Base-by-base conservation (phyloP, 2,888 invertebrate species). In the Andrena chrysosceles region DNA sequence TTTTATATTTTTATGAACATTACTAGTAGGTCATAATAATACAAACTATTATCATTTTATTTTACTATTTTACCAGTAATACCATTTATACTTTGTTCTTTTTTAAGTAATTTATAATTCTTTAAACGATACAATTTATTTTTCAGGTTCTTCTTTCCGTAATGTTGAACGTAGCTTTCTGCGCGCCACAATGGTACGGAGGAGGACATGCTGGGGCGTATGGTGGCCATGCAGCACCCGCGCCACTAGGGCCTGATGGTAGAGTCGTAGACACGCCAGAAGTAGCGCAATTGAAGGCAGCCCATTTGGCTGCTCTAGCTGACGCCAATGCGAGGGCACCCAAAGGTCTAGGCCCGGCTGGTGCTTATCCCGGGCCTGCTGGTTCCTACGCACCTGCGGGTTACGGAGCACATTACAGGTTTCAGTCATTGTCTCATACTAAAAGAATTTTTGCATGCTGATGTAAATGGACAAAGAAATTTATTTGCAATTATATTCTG, bases 181-280 rank as follows among this genome's bases (percentile, higher is more conserved):
- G 88, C 4, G 87, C 89, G 56, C 93, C 93, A 0, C 92, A 93
- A 64, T 93, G 91, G 91, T 93, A 93, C 64, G 90, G 91, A 0
- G 92, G 85, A 48, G 90, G 83, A 6, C 84, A 79, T 26, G 86
- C 87, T 31, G 90, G 82, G 0, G 89, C 72, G 16, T 89, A 90
- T 59, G 88, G 84, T 4, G 85, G 85, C 0, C 89, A 89, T 31
- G 88, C 85, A 2, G 86, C 87, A 3, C 90, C 90, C 16, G 93
- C 93, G 0, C 93, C 93, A 0, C 74, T 93, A 2, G 93, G 93
- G 2, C 91, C 93, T 1, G 93, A 92, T 31, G 93, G 93, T 52
- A 90, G 93, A 42, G 93, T 93, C 2, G 90, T 92, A 5, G 94
- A 94, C 76, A 93, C 93, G 5, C 93, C 94, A 60, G 94, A 94